A percentile compares a stretch with the other conserved stretches of the same genome.
Evolutionary conservation across 2,797 vertebrate species (phyloP).

Genomic region (Paratrypauchen microcephalus): DNA sequence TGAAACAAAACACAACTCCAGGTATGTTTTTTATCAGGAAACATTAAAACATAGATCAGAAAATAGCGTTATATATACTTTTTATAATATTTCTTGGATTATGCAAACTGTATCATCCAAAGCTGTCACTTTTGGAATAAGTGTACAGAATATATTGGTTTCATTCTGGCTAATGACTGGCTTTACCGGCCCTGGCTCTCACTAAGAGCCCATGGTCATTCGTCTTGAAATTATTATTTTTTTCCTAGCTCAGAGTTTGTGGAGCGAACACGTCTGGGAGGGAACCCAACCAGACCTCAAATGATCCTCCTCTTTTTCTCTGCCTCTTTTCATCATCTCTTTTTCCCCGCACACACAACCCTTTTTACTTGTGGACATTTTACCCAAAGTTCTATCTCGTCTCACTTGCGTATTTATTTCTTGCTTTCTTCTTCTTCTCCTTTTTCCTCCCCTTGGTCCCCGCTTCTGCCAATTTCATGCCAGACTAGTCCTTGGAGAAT

Average conservation of each 20-base stretch:
- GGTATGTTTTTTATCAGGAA: no score
- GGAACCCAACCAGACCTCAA: conserved; percentile 66
- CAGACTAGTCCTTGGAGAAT: conserved; percentile 73
- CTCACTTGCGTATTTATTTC: conserved; percentile 62
- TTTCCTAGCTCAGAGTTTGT: conserved; percentile 43
- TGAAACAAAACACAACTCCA: no score
- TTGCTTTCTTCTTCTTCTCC: conserved; percentile 59
- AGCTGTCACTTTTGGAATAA: conserved; percentile 11
- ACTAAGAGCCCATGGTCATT: conserved; percentile 56
- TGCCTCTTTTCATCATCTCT: conserved; percentile 71
- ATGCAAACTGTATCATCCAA: not conserved
- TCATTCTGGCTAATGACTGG: conserved; percentile 55
- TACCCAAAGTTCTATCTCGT: conserved; percentile 72
- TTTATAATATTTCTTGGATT: conserved; percentile 14
- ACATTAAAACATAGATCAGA: no score
- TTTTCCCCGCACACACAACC: conserved; percentile 60
- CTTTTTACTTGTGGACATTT: conserved; percentile 70
- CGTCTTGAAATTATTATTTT: conserved; percentile 44
- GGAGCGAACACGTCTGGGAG: conserved; percentile 54
- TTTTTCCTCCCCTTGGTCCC: conserved; percentile 43
- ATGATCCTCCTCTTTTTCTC: conserved; percentile 61
- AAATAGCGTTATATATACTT: not conserved
- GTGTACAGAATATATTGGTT: conserved; percentile 22
- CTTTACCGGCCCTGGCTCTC: conserved; percentile 41
- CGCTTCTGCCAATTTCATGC: conserved; percentile 73